Evolutionary conservation across 2,797 vertebrate genomes (phyloP).

Genomic region (Clarias platycephalus): DNA sequence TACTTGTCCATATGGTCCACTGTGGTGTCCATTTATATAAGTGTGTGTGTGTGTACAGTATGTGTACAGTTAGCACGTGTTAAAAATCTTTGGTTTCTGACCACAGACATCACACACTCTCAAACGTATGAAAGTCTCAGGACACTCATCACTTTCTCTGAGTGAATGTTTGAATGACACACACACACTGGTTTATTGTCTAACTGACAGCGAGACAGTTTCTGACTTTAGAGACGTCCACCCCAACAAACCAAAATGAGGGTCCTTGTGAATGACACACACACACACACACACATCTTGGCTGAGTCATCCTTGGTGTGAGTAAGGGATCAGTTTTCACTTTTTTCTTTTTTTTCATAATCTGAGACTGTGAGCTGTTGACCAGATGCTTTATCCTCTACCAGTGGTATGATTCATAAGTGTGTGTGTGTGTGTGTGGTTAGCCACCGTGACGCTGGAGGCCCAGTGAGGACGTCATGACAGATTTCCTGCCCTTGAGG

Average conservation of each 20-base stretch:
- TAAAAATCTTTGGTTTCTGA: neutral
- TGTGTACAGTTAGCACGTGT: neutral
- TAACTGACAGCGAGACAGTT: neutral
- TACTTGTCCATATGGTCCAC: neutral
- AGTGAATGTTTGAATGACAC: neutral
- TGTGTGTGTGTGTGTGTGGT: constrained; percentile 9
- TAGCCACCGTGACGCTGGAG: constrained; percentile 22
- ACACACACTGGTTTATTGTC: neutral
- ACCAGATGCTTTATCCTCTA: constrained; percentile 27
- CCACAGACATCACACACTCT: neutral
- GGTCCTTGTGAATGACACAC: constrained; percentile 9
- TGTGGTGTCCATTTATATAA: neutral
- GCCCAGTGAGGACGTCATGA: neutral
- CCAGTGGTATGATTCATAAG: constrained; percentile 7
- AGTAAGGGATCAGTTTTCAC: neutral
- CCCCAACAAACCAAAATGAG: constrained; percentile 23
- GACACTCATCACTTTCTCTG: neutral
- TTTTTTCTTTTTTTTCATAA: neutral
- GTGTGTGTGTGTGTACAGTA: neutral
- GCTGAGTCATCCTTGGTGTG: neutral
- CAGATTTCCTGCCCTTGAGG: neutral
- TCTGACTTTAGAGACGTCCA: neutral
- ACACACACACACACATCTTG: neutral
- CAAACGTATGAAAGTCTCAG: neutral
- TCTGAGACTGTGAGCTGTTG: constrained; percentile 27